Evolutionary conservation across 2,888 invertebrate species (phyloP).

Genomic region (Harpalus rubripes): DNA sequence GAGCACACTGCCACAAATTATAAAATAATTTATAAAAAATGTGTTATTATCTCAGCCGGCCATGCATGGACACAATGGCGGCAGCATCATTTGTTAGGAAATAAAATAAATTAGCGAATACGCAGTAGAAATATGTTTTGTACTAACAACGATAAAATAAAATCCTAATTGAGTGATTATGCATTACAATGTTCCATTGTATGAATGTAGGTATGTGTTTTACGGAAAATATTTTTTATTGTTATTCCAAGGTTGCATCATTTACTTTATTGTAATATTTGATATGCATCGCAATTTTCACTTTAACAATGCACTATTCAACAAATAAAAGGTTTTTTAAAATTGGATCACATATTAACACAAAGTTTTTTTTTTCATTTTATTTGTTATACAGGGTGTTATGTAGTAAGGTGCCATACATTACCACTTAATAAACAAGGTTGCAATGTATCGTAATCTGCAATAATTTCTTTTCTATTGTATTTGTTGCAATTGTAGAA

Average conservation of each 20-base stretch:
- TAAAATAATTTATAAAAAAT: constrained; percentile 62
- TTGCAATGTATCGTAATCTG: no score
- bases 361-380: no score
- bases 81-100: constrained; percentile 44
- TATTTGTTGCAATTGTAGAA: no score
- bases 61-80: constrained; percentile 53
- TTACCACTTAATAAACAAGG: no score
- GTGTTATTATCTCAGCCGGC: constrained; percentile 38
- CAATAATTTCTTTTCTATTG: no score
- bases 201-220: background rate
- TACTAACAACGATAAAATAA: constrained; percentile 43
- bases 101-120: constrained; percentile 50
- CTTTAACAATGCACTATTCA: background rate
- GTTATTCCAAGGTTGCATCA: constrained; percentile 24
- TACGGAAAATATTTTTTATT: constrained; percentile 39
- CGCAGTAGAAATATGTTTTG: constrained; percentile 49
- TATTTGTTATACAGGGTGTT: no score
- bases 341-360: no score
- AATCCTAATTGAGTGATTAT: constrained; percentile 42
- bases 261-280: constrained; percentile 39
- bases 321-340: no score
- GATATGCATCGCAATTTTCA: background rate
- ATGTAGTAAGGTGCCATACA: no score
- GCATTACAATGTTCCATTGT: constrained; percentile 36
- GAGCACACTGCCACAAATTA: constrained; percentile 59